Percentiles rank a stretch among this genome's conserved stretches.
These are phyloP conservation scores for Polypedilum vanderplanki DNA, from an alignment of 1,140 invertebrate genomes.

Conservation along the genomic window DNA sequence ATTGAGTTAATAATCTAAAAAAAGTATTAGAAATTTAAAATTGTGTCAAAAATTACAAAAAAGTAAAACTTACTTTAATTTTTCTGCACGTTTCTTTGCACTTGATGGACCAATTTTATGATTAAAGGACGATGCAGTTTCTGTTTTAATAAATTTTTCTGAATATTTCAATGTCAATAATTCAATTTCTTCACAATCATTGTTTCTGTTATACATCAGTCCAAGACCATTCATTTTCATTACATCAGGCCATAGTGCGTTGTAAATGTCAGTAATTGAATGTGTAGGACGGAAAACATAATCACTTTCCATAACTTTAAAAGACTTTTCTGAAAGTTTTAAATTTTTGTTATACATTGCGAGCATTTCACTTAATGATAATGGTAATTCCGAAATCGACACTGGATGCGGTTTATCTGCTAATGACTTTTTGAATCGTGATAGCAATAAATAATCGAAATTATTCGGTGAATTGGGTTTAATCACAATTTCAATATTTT, in stretches of 20 bases:
- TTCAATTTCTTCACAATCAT: conserved; percentile 54
- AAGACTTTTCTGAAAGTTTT: not conserved
- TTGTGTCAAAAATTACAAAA: too few relatives aligned
- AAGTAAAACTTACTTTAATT: conserved; percentile 45
- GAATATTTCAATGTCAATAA: conserved; percentile 50
- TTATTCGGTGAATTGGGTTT: too few relatives aligned
- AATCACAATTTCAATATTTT: conserved; percentile 29
- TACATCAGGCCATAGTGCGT: conserved; percentile 46
- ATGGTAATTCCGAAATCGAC: conserved; percentile 47
- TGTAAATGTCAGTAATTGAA: conserved; percentile 37
- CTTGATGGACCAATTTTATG: conserved; percentile 47
- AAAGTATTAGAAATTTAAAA: too few relatives aligned
- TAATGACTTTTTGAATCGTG: not conserved
- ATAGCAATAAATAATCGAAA: too few relatives aligned
- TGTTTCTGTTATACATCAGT: conserved; percentile 54
- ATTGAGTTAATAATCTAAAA: conserved; percentile 47
- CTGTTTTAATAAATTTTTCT: conserved; percentile 52
- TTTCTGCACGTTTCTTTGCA: conserved; percentile 48
- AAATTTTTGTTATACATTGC: conserved; percentile 27
- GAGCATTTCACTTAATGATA: conserved; percentile 40
- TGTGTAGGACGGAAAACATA: conserved; percentile 38
- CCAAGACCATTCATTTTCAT: conserved; percentile 51
- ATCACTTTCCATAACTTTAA: conserved; percentile 29
- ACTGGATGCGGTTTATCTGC: conserved; percentile 32
- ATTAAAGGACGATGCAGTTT: conserved; percentile 54